Percentiles rank a stretch among this genome's conserved stretches.
Conservation (phyloP, 2,797 vertebrate genomes). For the Leucoraja ocellata region DNA sequence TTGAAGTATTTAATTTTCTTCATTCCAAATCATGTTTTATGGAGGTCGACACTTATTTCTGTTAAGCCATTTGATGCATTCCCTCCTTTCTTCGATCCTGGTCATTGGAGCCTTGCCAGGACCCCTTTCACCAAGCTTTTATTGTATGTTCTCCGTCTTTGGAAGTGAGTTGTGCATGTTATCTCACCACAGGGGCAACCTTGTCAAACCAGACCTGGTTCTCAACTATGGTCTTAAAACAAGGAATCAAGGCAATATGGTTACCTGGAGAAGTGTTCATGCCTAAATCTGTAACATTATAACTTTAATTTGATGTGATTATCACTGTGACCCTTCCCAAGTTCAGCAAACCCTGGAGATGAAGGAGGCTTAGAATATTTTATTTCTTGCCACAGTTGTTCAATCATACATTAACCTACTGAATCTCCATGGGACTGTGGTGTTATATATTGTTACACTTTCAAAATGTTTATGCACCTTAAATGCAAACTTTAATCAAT, state of each 20-base stretch:
- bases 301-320: background rate
- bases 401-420: background rate
- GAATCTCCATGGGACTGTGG: background rate
- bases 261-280: background rate
- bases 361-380: background rate
- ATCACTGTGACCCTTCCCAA: background rate
- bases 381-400: background rate
- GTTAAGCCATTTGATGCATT: background rate
- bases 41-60: background rate
- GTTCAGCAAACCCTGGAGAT: background rate
- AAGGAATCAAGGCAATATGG: background rate
- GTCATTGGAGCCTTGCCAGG: background rate
- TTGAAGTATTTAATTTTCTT: background rate
- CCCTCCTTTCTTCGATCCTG: background rate
- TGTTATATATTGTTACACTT: background rate
- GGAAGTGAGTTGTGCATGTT: background rate
- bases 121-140: background rate
- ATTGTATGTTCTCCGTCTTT: background rate
- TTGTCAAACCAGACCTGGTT: background rate
- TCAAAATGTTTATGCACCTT: background rate
- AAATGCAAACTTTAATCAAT: no score
- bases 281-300: background rate
- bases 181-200: background rate
- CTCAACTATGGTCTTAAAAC: background rate
- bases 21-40: conserved; percentile 6